Evolutionary conservation across 2,113 vertebrate species (phyloP), one percentile per base, ranked within the genome.

Genomic region (Probosciger aterrimus): DNA sequence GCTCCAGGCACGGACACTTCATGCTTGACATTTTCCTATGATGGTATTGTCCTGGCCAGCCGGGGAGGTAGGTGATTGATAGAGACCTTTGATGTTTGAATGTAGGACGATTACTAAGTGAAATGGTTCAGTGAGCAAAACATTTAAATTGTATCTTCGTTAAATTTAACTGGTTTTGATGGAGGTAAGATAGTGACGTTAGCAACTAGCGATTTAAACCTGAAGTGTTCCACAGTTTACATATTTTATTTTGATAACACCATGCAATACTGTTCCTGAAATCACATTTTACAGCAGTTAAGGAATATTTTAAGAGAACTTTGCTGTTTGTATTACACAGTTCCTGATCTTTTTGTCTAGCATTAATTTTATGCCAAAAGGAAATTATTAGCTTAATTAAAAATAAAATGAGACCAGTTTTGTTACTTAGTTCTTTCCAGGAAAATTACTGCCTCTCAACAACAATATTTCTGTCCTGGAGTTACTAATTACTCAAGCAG

Each of bases 1-100:
- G 90, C 95, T 68, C 97, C 98, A 13, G 98, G 99, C 93, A 98
- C 98, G 2, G 99, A 99, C 88, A 98, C 98, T 27, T 99, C 99
- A 20, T 99, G 99, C 62, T 97, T 99, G 78, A 63, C 98, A 14
- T 99, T 99, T 88, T 99, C 99, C 41, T 99, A 99, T 35, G 98
- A 99, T 53, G 99, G 99, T 27, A 97, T 96, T 46, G 98, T 97
- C 53, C 98, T 99, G 37, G 99, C 99, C 30, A 99, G 99, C 95
- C 98, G 99, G 41, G 99, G 99, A 98, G 99, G 99, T 99, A 97
- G 78, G 98, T 97, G 67, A 20, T 31, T 43, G 64, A 88, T 91
- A 80, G 37, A 91, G 53, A 20, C 6, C 44, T 93, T 69, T 80
- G 35, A 74, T 67, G 7, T 92, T 43, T 94, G 6, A 77, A 47